These are phyloP conservation scores for Leptinotarsa texana DNA, from an alignment of 1,140 invertebrate species.

Conservation along the genomic window DNA sequence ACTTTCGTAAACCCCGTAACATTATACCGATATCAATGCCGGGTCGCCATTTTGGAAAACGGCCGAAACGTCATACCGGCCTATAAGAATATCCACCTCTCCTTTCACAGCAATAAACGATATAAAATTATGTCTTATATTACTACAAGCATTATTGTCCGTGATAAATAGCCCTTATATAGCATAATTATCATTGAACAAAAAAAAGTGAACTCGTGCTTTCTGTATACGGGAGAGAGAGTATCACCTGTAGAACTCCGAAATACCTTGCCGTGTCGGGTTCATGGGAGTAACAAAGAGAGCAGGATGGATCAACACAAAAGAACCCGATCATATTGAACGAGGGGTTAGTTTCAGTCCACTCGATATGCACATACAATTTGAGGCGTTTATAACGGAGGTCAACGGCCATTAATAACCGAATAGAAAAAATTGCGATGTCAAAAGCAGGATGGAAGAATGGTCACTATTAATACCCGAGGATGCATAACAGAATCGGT, in stretches of 20 bases:
- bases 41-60: conserved; percentile 1
- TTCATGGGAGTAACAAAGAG: conserved; percentile 14
- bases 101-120: background rate
- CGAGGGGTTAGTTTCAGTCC: conserved; percentile 22
- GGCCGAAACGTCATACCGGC: background rate
- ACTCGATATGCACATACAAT: conserved; percentile 24
- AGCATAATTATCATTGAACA: conserved; percentile 19
- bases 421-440: background rate
- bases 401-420: conserved; percentile 25
- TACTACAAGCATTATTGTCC: conserved; percentile 10
- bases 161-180: conserved; percentile 23
- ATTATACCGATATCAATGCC: background rate
- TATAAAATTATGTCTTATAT: conserved; percentile 6
- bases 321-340: conserved; percentile 17
- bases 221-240: conserved; percentile 8
- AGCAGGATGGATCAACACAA: conserved; percentile 16
- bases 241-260: conserved; percentile 21
- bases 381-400: conserved; percentile 24
- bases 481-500: no score
- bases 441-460: background rate
- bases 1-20: no score
- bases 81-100: background rate
- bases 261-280: conserved; percentile 13
- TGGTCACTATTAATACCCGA: no score
- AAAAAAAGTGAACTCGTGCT: conserved; percentile 23